phyloP scores from a whole-genome alignment of 2,888 invertebrate genomes.

The Drosophila trichaetosa region DNA sequence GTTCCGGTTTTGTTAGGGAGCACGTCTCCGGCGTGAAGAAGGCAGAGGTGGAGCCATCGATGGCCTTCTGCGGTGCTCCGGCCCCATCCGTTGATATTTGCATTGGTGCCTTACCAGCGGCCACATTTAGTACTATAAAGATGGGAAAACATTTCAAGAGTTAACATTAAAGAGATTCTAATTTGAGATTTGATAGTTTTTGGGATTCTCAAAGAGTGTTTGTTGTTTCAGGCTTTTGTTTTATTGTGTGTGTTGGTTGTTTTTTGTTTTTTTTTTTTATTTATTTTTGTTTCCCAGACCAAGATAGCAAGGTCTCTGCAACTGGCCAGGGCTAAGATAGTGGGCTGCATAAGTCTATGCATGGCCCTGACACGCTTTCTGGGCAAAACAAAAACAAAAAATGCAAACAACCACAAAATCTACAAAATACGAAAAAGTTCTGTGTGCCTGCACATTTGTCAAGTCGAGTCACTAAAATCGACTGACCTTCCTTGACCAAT shows the following conservation, averaged over 20 bases:
- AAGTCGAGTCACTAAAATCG: constrained; percentile 33
- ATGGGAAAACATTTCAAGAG: constrained; percentile 26
- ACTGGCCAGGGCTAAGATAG: constrained; percentile 56
- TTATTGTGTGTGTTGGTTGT: constrained; percentile 24
- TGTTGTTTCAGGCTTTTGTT: constrained; percentile 39
- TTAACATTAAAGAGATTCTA: constrained; percentile 28
- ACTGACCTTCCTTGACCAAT: constrained; percentile 58
- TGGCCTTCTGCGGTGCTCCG: constrained; percentile 95
- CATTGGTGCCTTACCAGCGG: constrained; percentile 97
- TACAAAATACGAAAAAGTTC: constrained; percentile 28
- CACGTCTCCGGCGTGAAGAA: constrained; percentile 94
- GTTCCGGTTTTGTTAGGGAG: constrained; percentile 92
- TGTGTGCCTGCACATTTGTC: constrained; percentile 55
- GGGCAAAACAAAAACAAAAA: constrained; percentile 11
- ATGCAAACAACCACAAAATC: not conserved
- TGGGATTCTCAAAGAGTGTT: constrained; percentile 3
- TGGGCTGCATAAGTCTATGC: constrained; percentile 26
- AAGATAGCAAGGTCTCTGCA: constrained; percentile 59
- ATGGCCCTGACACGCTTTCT: constrained; percentile 67
- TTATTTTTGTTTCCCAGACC: constrained; percentile 46
- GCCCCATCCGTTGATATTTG: constrained; percentile 93
- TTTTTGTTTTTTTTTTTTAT: not conserved
- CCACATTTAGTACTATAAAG: constrained; percentile 94
- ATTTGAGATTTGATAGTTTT: constrained; percentile 5
- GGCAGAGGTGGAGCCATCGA: constrained; percentile 95